Evolutionary conservation across 2,113 vertebrate genomes (phyloP), one percentile per base, ranked within the genome.

Genomic region (Orycteropus afer): DNA sequence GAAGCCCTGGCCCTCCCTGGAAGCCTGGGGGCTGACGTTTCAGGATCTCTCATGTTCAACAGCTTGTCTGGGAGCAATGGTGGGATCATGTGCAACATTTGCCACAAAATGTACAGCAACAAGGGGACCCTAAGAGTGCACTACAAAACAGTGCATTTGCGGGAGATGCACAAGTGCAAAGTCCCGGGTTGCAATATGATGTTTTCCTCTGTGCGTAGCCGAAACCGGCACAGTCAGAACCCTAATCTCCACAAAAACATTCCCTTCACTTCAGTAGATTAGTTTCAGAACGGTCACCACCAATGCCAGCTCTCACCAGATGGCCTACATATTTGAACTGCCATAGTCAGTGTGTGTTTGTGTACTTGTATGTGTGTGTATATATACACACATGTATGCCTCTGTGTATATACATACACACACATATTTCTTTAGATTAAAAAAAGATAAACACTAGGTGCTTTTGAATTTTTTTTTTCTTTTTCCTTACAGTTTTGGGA

Each of bases 71-170:
- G 99, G 98, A 98, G 98, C 98, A 98, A 98, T 81, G 98, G 98
- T 95, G 99, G 99, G 98, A 99, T 99, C 98, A 98, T 99, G 98
- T 99, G 99, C 98, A 99, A 98, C 98, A 99, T 99, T 98, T 99
- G 99, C 98, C 99, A 99, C 98, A 99, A 99, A 99, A 99, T 99
- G 99, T 99, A 99, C 98, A 99, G 99, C 98, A 99, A 99, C 99
- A 99, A 99, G 98, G 99, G 99, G 97, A 99, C 99, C 25, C 98
- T 99, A 98, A 98, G 99, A 51, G 99, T 99, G 98, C 99, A 99
- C 98, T 99, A 99, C 98, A 99, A 99, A 98, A 99, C 99, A 34
- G 99, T 99, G 98, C 99, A 99, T 98, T 98, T 99, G 98, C 98
- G 99, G 32, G 99, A 99, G 97, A 99, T 99, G 99, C 99, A 99